phyloP scores from a whole-genome alignment of 2,888 invertebrate genomes.

The Cheilosia variabilis region DNA sequence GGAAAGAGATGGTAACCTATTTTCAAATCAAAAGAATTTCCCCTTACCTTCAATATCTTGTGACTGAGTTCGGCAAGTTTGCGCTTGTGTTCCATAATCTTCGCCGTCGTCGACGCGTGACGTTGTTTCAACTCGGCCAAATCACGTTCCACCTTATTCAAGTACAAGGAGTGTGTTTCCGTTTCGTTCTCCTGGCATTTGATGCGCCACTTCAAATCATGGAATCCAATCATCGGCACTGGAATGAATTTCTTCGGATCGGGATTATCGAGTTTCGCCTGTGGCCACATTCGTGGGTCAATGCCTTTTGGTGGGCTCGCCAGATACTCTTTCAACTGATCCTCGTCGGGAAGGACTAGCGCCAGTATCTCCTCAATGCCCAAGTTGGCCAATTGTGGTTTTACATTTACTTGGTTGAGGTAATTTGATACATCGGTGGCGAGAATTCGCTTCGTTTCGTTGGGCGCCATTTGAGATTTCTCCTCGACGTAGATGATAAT shows the following conservation, averaged over 20 bases:
- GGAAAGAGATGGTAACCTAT: constrained; percentile 58
- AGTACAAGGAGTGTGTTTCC: constrained; percentile 90
- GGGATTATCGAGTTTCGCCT: constrained; percentile 98
- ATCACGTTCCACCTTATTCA: constrained; percentile 91
- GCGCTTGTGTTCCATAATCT: constrained; percentile 92
- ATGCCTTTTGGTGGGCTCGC: constrained; percentile 96
- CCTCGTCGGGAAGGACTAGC: constrained; percentile 90
- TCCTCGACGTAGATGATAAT: constrained; percentile 90
- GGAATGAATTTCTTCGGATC: constrained; percentile 95
- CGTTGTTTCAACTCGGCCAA: constrained; percentile 91
- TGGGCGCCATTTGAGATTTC: constrained; percentile 86
- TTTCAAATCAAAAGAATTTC: background rate
- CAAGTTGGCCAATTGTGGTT: constrained; percentile 89
- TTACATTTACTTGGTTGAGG: constrained; percentile 88
- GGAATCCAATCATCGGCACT: constrained; percentile 96
- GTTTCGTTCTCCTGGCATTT: constrained; percentile 94
- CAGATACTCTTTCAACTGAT: constrained; percentile 93
- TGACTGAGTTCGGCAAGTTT: constrained; percentile 93
- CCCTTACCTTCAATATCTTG: constrained; percentile 89
- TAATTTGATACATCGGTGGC: constrained; percentile 89
- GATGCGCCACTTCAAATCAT: constrained; percentile 90
- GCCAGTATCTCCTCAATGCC: constrained; percentile 89
- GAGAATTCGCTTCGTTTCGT: constrained; percentile 88
- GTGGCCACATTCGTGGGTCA: constrained; percentile 96
- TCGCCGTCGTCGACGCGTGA: constrained; percentile 91